Evolutionary conservation across 2,797 vertebrate species (phyloP), one percentile per base, ranked within the genome.

Genomic region (Zenarchopterus dispar): DNA sequence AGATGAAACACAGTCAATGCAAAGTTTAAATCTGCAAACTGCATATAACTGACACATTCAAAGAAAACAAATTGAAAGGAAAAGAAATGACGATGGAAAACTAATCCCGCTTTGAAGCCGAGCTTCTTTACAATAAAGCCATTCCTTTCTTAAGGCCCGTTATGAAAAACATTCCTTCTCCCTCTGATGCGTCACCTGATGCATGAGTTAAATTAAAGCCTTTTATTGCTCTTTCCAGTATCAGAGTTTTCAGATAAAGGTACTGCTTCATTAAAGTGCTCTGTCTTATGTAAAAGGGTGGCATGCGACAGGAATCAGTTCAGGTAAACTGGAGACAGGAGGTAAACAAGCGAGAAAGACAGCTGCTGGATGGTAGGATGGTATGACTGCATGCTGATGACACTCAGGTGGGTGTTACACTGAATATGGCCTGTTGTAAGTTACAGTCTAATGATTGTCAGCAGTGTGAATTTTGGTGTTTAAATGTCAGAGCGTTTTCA

Each of bases 241-340:
- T 44, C 33, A 16, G 39, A 28, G 60, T 70, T 67, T 51, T 22
- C n/a, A 85, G 66, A 82, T 73, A 70, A 88, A 87, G 70, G 84
- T 80, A 49, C 64, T 54, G 67, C 59, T 77, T 45, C 16, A 43
- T 55, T 90, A 88, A 89, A 89, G 88, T 89, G 91, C 88, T 85
- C 18, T 16, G 39, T 61, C 73, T 72, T 57, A 47, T 54, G 53
- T 45, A 19, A 66, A 57, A 51, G 0, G n/a, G 22, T 13, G 59
- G 60, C 49, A n/a, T 13, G n/a, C 16, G 8, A 21, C 26, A 33
- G 48, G 41, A 55, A 17, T 18, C 5, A 3, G 28, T 44, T 44
- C 33, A 48, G 52, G 44, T 24, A 31, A 53, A 68, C 0, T 16
- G 24, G 31, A 63, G 54, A 31, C 26, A 3, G 3, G 62, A 77